Conservation (phyloP, 2,113 vertebrate species). For the Mus pahari region DNA sequence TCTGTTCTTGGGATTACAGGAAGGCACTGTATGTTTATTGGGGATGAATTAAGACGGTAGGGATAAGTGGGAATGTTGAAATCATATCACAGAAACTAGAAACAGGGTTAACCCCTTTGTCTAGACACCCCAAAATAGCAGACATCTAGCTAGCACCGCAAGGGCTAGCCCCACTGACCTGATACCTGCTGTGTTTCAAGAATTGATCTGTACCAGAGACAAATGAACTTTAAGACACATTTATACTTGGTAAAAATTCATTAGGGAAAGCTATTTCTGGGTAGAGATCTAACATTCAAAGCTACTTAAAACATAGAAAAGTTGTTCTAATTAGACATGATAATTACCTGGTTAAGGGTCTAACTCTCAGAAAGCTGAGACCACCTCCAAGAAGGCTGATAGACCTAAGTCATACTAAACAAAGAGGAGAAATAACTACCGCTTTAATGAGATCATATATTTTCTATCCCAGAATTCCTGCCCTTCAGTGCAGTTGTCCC, state of each 20-base stretch:
- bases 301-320: neutral
- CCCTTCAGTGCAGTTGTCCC: neutral
- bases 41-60: too few relatives aligned
- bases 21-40: neutral
- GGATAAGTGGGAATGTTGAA: neutral
- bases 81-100: neutral
- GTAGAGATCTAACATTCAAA: neutral
- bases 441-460: neutral
- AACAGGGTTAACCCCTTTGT: neutral
- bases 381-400: neutral
- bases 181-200: neutral
- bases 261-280: neutral
- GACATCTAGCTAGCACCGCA: neutral
- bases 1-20: neutral
- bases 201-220: neutral
- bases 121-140: neutral
- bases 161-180: neutral
- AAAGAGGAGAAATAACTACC: neutral
- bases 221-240: too few relatives aligned
- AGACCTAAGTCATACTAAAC: neutral
- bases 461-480: neutral
- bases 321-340: neutral
- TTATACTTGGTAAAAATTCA: neutral
- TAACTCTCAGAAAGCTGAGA: neutral
- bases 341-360: neutral